Conservation (phyloP, 2,113 vertebrate species). For the Aphyosemion australe region DNA sequence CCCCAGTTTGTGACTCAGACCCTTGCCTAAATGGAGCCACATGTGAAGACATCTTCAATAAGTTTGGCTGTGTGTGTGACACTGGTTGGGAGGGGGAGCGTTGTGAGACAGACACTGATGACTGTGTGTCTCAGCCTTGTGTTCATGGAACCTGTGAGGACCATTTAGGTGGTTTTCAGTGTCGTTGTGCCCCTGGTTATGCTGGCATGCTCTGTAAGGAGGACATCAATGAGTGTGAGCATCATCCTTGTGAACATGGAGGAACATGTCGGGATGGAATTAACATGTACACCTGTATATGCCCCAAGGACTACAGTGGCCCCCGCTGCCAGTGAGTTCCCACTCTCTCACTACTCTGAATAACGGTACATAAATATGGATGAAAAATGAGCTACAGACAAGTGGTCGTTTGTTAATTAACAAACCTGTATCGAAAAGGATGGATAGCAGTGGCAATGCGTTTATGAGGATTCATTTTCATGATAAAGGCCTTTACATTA, state of each 20-base stretch:
- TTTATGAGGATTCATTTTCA: too few relatives aligned
- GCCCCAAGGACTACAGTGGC: conserved; percentile 77
- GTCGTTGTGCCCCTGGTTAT: conserved; percentile 84
- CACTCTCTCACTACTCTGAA: background rate
- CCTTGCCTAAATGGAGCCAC: conserved; percentile 81
- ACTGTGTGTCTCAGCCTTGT: conserved; percentile 85
- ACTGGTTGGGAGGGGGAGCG: conserved; percentile 83
- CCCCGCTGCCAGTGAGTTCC: conserved; percentile 85
- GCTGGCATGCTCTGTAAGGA: conserved; percentile 82
- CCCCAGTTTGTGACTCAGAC: conserved; percentile 77
- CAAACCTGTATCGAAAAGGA: too few relatives aligned
- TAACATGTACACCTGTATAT: conserved; percentile 83
- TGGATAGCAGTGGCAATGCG: too few relatives aligned
- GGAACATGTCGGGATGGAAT: conserved; percentile 82
- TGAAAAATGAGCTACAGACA: background rate
- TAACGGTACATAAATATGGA: conserved; percentile 3
- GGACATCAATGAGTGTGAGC: conserved; percentile 84
- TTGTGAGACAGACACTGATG: conserved; percentile 82
- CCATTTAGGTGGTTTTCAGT: conserved; percentile 82
- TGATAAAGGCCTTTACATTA: too few relatives aligned
- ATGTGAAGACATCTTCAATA: conserved; percentile 87
- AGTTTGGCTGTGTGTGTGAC: conserved; percentile 80
- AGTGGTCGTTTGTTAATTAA: background rate
- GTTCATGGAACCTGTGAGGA: conserved; percentile 82
- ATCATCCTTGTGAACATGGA: conserved; percentile 82